These are phyloP conservation scores for Eurytoma californica DNA, from an alignment of 2,888 invertebrate genomes.

Conservation along the genomic window DNA sequence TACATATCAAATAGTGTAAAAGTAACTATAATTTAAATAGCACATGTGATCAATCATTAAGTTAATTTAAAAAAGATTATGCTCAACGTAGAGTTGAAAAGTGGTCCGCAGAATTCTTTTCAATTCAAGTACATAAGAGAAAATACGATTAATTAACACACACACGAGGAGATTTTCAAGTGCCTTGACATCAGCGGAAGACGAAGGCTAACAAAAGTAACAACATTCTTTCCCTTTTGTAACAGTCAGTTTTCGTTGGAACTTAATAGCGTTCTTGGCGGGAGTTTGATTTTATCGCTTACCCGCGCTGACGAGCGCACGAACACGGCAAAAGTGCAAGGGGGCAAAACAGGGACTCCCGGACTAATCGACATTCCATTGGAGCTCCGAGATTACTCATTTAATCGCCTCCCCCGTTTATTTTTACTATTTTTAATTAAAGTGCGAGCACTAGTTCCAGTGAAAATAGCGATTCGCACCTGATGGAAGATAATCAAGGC, in stretches of 20 bases:
- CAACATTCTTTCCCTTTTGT: not conserved
- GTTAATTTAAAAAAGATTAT: no score
- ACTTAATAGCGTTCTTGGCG: slow-evolving; percentile 25
- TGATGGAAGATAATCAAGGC: not conserved
- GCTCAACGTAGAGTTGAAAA: no score
- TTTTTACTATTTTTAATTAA: not conserved
- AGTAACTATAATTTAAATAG: no score
- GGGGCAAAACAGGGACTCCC: not conserved
- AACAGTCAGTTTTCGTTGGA: not conserved
- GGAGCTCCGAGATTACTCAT: slow-evolving; percentile 12
- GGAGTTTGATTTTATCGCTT: slow-evolving; percentile 32
- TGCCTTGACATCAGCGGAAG: not conserved
- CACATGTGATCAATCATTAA: no score
- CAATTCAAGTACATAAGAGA: no score
- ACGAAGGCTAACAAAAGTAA: not conserved
- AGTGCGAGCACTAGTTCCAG: not conserved
- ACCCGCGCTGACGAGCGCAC: not conserved
- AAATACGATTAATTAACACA: no score
- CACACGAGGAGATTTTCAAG: slow-evolving; percentile 1
- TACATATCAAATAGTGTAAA: no score
- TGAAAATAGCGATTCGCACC: not conserved
- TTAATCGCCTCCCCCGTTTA: not conserved
- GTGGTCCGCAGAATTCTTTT: no score
- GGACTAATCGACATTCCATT: slow-evolving; percentile 34
- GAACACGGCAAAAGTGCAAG: not conserved